Evolutionary conservation across 2,888 invertebrate species (phyloP), one percentile per base, ranked within the genome.

Genomic region (Salpingus planirostris): DNA sequence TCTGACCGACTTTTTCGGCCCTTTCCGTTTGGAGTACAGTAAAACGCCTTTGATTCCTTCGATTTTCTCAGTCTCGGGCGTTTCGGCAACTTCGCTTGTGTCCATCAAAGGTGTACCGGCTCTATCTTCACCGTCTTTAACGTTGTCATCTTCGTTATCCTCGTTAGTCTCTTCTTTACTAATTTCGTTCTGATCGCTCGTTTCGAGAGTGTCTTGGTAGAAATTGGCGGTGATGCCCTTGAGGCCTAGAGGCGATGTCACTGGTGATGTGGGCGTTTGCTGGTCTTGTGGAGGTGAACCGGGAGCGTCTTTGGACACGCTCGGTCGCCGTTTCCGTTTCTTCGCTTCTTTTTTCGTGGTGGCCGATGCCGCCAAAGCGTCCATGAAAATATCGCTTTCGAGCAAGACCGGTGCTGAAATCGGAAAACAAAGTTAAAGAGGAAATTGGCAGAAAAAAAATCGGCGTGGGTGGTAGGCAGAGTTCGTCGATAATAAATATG

Each of bases 341-440:
- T 80, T 78, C 2, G 78, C 74, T 42, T 84, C 80, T 59, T 86
- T 72, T 71, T 70, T 81, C 66, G 61, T 68, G 13, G 79, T 78
- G 4, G 86, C 81, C 1, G 80, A 78, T 2, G 83, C 84, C 3
- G 83, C 83, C 18, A 95, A 67, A 0, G 91, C 91, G 62, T 92
- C 91, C 81, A 91, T 91, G 60, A 95, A 95, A 66, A 90, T 80
- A 54, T 87, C 88, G 57, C 91, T 91, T 62, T 95, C 95, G 58
- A 88, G 80, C 27, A 93, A 65, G 46, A 82, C 65, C 65, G 77
- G 73, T 30, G 84, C 85, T 82, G 15, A 8, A 22, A 36, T 28
- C 21, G 13, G n/a, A 26, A 26, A 26, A 13, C 13, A 26, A 7
- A 13, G 13, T 26, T 23, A 10, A 23, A 23, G 4, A 23, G 10